Percentiles rank a stretch among this genome's conserved stretches.
Evolutionary conservation across 2,113 vertebrate species (phyloP).

Genomic region (Lepidothrix coronata): DNA sequence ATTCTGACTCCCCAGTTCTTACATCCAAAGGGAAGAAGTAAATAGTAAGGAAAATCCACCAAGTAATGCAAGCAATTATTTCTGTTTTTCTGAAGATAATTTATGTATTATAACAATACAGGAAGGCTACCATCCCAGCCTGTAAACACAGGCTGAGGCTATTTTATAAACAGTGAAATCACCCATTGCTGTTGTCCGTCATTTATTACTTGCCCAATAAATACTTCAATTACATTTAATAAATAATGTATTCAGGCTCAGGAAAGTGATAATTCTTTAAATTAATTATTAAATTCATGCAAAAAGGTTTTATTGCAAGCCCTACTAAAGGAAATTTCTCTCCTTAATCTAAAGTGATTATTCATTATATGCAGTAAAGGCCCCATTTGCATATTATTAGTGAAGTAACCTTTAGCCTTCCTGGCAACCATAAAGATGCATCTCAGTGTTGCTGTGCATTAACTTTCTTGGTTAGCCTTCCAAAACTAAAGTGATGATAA

Average conservation of each 20-base stretch:
- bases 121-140: conserved; percentile 23
- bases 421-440: conserved; percentile 58
- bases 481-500: conserved; percentile 67
- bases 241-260: conserved; percentile 77
- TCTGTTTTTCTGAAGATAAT: neutral
- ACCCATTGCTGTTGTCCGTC: conserved; percentile 64
- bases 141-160: conserved; percentile 56
- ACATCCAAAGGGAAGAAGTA: neutral
- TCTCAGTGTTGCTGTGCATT: conserved; percentile 49
- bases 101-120: conserved; percentile 33
- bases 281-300: conserved; percentile 80
- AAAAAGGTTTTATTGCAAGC: conserved; percentile 74
- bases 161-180: conserved; percentile 63
- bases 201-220: conserved; percentile 78
- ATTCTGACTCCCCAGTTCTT: neutral
- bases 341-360: conserved; percentile 75
- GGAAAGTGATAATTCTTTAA: conserved; percentile 77
- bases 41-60: neutral
- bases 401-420: conserved; percentile 75
- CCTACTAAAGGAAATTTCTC: conserved; percentile 73
- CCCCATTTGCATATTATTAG: conserved; percentile 77
- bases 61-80: neutral
- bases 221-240: conserved; percentile 83
- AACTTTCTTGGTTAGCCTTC: conserved; percentile 49
- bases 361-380: conserved; percentile 75